Base-by-base conservation (phyloP, 2,888 invertebrate species). In the Sthenelais limicola region DNA sequence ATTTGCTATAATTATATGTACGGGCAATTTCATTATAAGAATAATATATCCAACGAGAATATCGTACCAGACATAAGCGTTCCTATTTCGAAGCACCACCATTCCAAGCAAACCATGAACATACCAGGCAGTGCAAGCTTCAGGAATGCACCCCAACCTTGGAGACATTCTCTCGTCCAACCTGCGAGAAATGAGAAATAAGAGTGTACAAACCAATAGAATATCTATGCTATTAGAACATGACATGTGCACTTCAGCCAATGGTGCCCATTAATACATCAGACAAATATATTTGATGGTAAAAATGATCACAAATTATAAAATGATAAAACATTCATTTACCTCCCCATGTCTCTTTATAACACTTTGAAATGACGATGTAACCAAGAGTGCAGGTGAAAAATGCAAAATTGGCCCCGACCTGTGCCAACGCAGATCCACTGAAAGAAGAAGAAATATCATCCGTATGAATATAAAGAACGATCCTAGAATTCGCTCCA, bases 321-420 rank as follows among this genome's bases (percentile, higher is more conserved):
- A n/a, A n/a, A n/a, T n/a, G n/a, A n/a, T n/a, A n/a, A n/a, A n/a
- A n/a, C n/a, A n/a, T n/a, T n/a, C n/a, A n/a, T n/a, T 48, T 56
- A 77, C 77, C 77, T 26, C 35, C 68, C 78, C 78, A 78, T 2
- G 78, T 78, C n/a, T 66, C 72, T 47, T 74, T 66, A 48, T 78
- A 74, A 32, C 69, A 33, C 38, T 73, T 71, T 12, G 48, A 68
- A 54, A 49, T 35, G n/a, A 54, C 35, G n/a, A 76, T 73, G 67
- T 72, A 76, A 12, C 67, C 15, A 0, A 75, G 32, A 52, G 73
- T 72, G 0, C 73, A 48, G 3, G 73, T 12, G 26, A 66, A 47
- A 2, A 71, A 43, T 43, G 47, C 12, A 58, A 74, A 71, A 33
- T 73, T 67, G 33, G 74, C 71, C 12, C 69, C 30, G 9, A 54